Evolutionary conservation across 92 coral and sea anemone genomes (phyloP).

Genomic region (Porites rus): DNA sequence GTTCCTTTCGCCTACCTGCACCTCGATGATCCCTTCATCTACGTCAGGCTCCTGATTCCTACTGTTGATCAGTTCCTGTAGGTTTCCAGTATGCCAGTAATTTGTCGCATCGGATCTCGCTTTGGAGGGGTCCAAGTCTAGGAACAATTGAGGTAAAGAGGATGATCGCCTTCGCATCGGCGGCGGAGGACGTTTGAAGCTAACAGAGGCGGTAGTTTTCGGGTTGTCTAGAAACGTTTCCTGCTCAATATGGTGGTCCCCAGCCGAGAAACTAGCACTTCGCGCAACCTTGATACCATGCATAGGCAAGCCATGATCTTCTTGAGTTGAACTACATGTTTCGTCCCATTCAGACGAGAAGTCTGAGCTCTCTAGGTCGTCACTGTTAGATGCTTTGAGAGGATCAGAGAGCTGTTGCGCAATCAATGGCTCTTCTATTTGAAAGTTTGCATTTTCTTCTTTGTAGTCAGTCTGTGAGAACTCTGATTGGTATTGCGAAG

Average conservation of each 20-base stretch:
- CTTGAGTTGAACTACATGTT: constrained; percentile 33
- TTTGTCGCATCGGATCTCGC: background rate
- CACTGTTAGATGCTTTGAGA: constrained; percentile 11
- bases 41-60: constrained; percentile 80
- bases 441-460: background rate
- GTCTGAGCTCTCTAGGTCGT: constrained; percentile 24
- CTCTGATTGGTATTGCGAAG: constrained; percentile 3
- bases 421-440: background rate
- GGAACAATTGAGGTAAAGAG: constrained; percentile 75
- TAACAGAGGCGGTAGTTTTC: background rate
- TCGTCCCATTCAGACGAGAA: constrained; percentile 50
- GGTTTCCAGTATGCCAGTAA: constrained; percentile 57
- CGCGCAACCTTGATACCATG: constrained; percentile 43
- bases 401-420: background rate
- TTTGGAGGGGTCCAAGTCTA: background rate
- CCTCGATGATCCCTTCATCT: constrained; percentile 89
- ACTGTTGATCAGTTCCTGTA: constrained; percentile 81
- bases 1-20: constrained; percentile 76
- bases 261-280: constrained; percentile 70
- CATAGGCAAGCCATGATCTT: background rate
- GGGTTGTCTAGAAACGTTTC: constrained; percentile 3
- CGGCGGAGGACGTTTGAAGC: constrained; percentile 47
- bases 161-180: constrained; percentile 82
- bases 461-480: background rate
- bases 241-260: constrained; percentile 13